A percentile compares a stretch with the other conserved stretches of the same genome.
These are phyloP conservation scores for Catonia carolina DNA, from an alignment of 2,888 invertebrate species.

Conservation along the genomic window DNA sequence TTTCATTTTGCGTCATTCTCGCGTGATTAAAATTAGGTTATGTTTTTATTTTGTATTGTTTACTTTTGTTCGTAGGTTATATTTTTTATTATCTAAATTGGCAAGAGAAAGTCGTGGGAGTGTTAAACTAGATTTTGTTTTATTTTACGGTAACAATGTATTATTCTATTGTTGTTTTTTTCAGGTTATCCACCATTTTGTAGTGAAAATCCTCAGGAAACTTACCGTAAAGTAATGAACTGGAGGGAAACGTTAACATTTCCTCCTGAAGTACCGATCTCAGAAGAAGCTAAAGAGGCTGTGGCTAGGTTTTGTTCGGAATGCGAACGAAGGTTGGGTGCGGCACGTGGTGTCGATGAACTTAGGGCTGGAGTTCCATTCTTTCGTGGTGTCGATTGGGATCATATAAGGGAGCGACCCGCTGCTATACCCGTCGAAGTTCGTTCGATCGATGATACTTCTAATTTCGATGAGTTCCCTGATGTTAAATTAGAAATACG, in stretches of 20 bases:
- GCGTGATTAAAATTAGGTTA: too few relatives aligned
- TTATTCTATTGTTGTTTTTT: conserved; percentile 25
- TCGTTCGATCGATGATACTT: conserved; percentile 98
- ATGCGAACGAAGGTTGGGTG: conserved; percentile 74
- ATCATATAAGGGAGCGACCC: conserved; percentile 95
- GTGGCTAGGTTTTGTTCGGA: conserved; percentile 96
- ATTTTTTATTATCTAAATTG: too few relatives aligned
- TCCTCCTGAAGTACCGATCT: conserved; percentile 98
- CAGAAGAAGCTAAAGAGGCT: conserved; percentile 93
- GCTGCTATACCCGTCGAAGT: conserved; percentile 98
- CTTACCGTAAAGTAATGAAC: conserved; percentile 97
- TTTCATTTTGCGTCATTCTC: too few relatives aligned
- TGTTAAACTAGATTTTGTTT: too few relatives aligned
- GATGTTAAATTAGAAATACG: conserved; percentile 98
- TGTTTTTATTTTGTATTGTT: too few relatives aligned
- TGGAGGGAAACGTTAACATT: conserved; percentile 98
- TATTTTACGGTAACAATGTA: too few relatives aligned
- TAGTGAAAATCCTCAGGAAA: conserved; percentile 96
- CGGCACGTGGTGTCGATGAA: conserved; percentile 74
- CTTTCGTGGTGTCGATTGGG: conserved; percentile 98
- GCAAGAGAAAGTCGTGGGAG: too few relatives aligned
- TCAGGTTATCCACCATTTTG: conserved; percentile 97
- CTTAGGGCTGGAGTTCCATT: conserved; percentile 79
- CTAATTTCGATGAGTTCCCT: conserved; percentile 99
- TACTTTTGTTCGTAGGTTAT: too few relatives aligned